A percentile compares a stretch with the other conserved stretches of the same genome.
Evolutionary conservation across 30 jellyfish, hydroid and myxozoan genomes (phyloP).

Genomic region (Aurelia aurita complex sp. Pacific): DNA sequence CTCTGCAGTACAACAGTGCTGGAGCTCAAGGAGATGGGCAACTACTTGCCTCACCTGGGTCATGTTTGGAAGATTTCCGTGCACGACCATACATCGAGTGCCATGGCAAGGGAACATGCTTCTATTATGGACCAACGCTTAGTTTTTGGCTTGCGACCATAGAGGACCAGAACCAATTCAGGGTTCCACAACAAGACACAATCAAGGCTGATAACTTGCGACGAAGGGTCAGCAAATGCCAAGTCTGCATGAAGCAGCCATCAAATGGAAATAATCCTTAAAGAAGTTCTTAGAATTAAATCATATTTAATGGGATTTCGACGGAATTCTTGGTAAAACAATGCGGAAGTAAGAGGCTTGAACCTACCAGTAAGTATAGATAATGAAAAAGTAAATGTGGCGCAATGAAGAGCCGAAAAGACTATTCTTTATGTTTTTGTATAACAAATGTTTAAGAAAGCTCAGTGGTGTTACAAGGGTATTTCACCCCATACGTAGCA

Average conservation of each 20-base stretch:
- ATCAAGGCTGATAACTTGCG: constrained; percentile 62
- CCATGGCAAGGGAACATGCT: constrained; percentile 98
- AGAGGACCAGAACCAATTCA: constrained; percentile 75
- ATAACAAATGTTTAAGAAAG: too few species aligned
- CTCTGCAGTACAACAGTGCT: constrained; percentile 87
- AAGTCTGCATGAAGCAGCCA: constrained; percentile 80
- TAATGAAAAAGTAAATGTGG: too few species aligned
- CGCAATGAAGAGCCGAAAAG: too few species aligned
- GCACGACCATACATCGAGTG: constrained; percentile 97
- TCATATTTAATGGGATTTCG: background rate
- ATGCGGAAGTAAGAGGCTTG: too few species aligned
- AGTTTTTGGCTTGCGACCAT: constrained; percentile 95
- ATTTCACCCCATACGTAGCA: too few species aligned
- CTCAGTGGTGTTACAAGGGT: too few species aligned
- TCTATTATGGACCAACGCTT: constrained; percentile 81
- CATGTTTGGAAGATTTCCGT: constrained; percentile 94
- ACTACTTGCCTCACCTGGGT: constrained; percentile 91
- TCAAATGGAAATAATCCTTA: constrained; percentile 3
- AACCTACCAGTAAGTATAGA: too few species aligned
- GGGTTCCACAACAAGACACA: constrained; percentile 76
- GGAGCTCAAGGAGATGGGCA: constrained; percentile 99
- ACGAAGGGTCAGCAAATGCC: constrained; percentile 89
- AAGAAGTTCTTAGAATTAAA: background rate
- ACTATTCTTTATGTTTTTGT: too few species aligned
- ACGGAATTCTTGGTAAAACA: background rate